phyloP scores from a whole-genome alignment of 1,140 invertebrate species.

The Zaprionus ghesquierei region DNA sequence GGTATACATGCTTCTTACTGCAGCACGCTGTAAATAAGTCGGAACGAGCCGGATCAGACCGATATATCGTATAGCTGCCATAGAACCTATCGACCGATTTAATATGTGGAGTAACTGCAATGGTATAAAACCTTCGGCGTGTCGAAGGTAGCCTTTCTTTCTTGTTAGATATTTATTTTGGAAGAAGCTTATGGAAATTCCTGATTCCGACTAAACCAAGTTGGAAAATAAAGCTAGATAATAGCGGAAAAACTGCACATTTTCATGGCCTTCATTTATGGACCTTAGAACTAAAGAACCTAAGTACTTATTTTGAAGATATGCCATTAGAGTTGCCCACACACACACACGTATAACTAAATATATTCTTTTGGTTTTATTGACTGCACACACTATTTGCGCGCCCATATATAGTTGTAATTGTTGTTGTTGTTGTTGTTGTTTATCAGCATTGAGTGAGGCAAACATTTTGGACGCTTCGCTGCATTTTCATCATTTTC shows the following conservation, averaged over 20 bases:
- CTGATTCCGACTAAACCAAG: no score
- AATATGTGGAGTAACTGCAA: no score
- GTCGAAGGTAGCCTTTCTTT: no score
- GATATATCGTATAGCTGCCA: no score
- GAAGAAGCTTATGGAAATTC: no score
- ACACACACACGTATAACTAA: constrained; percentile 13
- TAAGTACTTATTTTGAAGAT: constrained; percentile 11
- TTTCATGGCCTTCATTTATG: not conserved
- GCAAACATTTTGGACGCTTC: constrained; percentile 61
- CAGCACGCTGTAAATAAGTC: no score
- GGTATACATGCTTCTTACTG: no score
- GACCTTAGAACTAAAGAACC: not conserved
- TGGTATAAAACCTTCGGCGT: no score
- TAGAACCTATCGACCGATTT: no score
- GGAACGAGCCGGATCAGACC: no score
- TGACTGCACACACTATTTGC: constrained; percentile 51
- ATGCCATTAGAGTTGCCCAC: not conserved
- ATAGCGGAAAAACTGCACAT: not conserved
- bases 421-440: constrained; percentile 7
- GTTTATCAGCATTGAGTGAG: constrained; percentile 52
- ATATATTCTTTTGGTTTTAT: constrained; percentile 52
- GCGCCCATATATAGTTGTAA: constrained; percentile 30
- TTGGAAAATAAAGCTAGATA: no score
- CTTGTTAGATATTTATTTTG: no score
- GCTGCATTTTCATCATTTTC: constrained; percentile 71